Evolutionary conservation across 2,797 vertebrate species (phyloP).

Genomic region (Sebastes vulpes): DNA sequence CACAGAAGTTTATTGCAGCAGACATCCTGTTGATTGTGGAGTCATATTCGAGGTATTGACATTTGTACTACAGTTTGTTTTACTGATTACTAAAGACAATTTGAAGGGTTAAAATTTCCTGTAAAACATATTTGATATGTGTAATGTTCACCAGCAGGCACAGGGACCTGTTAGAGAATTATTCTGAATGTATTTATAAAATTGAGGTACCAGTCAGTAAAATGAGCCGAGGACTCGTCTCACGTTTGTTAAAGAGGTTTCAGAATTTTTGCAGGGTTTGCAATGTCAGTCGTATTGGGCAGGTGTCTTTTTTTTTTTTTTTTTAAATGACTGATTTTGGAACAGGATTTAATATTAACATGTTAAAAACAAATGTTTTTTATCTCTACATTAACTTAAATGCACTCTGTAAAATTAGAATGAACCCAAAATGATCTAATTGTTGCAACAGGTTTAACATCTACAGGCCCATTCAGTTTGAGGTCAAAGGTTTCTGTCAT

Average conservation of each 20-base stretch:
- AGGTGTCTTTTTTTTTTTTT: not conserved
- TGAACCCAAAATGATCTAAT: not conserved
- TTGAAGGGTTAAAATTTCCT: not conserved
- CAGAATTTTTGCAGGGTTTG: not conserved
- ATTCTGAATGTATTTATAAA: not conserved
- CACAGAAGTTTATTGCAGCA: not conserved
- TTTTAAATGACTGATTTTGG: not conserved
- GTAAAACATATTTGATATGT: not conserved
- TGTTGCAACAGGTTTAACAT: not conserved
- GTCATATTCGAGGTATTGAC: slow-evolving; percentile 12
- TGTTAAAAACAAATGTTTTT: not conserved
- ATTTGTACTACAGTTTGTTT: slow-evolving; percentile 21
- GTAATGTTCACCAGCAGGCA: not conserved
- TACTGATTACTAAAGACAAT: slow-evolving; percentile 12
- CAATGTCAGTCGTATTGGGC: not conserved
- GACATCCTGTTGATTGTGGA: not conserved
- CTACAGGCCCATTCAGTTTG: not conserved
- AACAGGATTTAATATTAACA: not conserved
- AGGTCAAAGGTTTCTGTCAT: not conserved
- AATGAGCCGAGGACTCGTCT: not conserved
- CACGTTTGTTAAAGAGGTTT: not conserved
- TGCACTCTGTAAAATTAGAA: not conserved
- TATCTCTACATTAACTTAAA: not conserved
- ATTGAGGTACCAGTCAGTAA: not conserved
- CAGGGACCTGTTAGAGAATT: not conserved